Conservation (phyloP, 2,888 invertebrate species). For the Amblyjoppa fuscipennis region DNA sequence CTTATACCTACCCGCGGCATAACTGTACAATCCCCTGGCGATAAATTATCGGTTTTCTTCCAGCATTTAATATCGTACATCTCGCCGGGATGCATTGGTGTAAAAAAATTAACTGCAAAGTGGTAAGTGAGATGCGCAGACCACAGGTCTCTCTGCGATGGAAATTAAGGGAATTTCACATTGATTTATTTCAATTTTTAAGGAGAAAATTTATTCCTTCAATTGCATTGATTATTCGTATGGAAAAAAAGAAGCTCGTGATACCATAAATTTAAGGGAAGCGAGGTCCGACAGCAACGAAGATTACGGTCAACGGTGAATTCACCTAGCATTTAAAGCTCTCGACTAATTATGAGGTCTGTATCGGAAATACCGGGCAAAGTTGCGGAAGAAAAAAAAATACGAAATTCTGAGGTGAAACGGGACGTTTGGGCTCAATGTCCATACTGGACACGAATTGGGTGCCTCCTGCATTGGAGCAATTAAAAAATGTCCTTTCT, state of each 20-base stretch:
- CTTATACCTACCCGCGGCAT: slow-evolving; percentile 21
- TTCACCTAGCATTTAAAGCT: neutral
- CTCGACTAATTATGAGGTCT: slow-evolving; percentile 12
- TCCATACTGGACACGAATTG: too few relatives aligned
- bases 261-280: neutral
- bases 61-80: slow-evolving; percentile 26
- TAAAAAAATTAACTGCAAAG: slow-evolving; percentile 9
- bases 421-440: too few relatives aligned
- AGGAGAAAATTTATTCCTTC: neutral
- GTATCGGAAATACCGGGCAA: neutral
- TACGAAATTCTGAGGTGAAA: too few relatives aligned
- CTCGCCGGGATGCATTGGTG: slow-evolving; percentile 11
- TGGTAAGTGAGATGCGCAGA: neutral
- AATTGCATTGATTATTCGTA: neutral
- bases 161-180: neutral
- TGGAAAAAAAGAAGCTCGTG: neutral
- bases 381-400: too few relatives aligned
- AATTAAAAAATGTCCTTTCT: too few relatives aligned
- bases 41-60: slow-evolving; percentile 55
- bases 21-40: slow-evolving; percentile 53
- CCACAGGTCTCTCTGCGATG: neutral
- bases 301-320: slow-evolving; percentile 14
- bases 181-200: neutral
- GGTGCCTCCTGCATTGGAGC: too few relatives aligned
- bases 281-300: slow-evolving; percentile 6